Percentiles rank a stretch among this genome's conserved stretches.
phyloP scores from a whole-genome alignment of 2,113 vertebrate genomes.

The Platichthys stellatus region DNA sequence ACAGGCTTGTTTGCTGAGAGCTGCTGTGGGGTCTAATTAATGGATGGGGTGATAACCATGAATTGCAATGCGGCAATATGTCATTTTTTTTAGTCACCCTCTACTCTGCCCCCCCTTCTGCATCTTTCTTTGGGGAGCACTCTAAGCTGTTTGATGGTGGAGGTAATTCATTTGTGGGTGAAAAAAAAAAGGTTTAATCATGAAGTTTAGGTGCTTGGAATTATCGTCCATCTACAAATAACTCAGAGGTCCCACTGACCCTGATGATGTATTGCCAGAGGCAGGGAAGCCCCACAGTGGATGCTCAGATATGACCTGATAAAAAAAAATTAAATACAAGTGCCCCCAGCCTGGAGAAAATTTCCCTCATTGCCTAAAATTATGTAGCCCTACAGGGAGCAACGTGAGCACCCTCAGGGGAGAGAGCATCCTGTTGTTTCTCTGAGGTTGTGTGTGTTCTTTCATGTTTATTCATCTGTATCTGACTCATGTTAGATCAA shows the following conservation, averaged over 20 bases:
- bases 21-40: slow-evolving; percentile 59
- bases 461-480: slow-evolving; percentile 42
- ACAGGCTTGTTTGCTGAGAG: slow-evolving; percentile 36
- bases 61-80: slow-evolving; percentile 66
- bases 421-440: slow-evolving; percentile 8
- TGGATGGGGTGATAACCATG: slow-evolving; percentile 51
- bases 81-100: slow-evolving; percentile 25
- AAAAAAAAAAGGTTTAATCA: slow-evolving; percentile 51
- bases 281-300: not conserved
- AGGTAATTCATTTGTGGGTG: slow-evolving; percentile 42
- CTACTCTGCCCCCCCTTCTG: slow-evolving; percentile 10
- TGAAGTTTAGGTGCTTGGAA: not conserved
- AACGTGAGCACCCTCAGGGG: not conserved
- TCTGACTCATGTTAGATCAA: slow-evolving; percentile 42
- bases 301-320: slow-evolving; percentile 25
- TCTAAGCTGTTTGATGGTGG: slow-evolving; percentile 27
- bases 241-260: not conserved
- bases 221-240: slow-evolving; percentile 18
- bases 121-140: slow-evolving; percentile 41
- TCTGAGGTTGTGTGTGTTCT: not conserved
- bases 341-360: slow-evolving; percentile 24
- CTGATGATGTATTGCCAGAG: slow-evolving; percentile 8
- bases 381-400: not conserved
- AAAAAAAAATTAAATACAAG: slow-evolving; percentile 34
- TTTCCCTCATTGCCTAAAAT: slow-evolving; percentile 12